Percentiles rank a stretch among this genome's conserved stretches.
Conservation (phyloP, 2,797 vertebrate species). For the Micropoecilia bifurca region DNA sequence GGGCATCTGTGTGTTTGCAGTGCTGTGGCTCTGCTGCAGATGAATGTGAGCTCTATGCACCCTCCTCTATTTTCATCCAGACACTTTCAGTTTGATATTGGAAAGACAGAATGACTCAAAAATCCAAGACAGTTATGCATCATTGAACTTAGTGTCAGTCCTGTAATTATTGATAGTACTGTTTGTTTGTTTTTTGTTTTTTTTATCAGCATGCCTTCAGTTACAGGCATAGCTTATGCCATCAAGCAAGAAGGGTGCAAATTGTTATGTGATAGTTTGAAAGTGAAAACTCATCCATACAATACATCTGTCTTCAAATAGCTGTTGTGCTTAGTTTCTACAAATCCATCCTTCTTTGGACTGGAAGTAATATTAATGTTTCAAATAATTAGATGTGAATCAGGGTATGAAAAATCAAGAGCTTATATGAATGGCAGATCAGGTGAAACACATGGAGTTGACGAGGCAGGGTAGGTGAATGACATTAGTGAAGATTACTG, state of each 20-base stretch:
- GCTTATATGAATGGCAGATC: too few relatives aligned
- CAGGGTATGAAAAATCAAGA: too few relatives aligned
- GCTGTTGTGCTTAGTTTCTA: neutral
- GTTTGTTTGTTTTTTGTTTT: neutral
- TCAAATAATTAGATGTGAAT: neutral
- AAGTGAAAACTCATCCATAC: neutral
- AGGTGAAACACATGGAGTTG: too few relatives aligned
- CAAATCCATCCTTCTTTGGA: neutral
- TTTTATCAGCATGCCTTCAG: slow-evolving; percentile 44
- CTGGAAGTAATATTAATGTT: neutral
- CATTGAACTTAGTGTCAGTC: slow-evolving; percentile 27
- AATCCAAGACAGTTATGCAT: slow-evolving; percentile 31
- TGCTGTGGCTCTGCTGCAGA: slow-evolving; percentile 64
- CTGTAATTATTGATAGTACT: slow-evolving; percentile 28
- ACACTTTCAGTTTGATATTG: slow-evolving; percentile 41
- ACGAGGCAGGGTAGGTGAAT: too few relatives aligned
- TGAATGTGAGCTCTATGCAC: slow-evolving; percentile 68
- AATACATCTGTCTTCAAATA: neutral
- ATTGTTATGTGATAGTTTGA: neutral
- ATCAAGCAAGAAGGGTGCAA: neutral
- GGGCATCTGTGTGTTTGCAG: slow-evolving; percentile 69
- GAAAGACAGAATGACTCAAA: slow-evolving; percentile 39
- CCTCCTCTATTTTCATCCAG: slow-evolving; percentile 40
- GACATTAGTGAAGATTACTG: too few relatives aligned
- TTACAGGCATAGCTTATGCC: slow-evolving; percentile 40